Conservation (phyloP, 2,113 vertebrate genomes). For the Ranitomeya imitator region DNA sequence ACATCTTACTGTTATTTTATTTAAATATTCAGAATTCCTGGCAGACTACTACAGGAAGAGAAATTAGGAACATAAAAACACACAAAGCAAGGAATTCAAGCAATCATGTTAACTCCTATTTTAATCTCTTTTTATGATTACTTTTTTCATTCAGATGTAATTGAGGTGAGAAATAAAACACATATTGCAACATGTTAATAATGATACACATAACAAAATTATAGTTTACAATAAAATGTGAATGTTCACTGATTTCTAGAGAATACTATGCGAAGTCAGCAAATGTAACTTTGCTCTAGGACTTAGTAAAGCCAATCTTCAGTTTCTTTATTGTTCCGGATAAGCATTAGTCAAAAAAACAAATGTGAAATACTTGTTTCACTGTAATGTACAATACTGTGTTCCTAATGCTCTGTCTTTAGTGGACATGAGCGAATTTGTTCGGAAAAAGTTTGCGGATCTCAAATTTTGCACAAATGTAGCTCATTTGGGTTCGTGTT, state of each 20-base stretch:
- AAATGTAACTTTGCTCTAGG: neutral
- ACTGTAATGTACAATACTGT: neutral
- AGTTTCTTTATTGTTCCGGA: neutral
- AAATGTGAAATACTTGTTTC: neutral
- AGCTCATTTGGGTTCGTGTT: too few species aligned
- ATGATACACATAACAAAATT: neutral
- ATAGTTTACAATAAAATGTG: neutral
- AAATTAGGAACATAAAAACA: neutral
- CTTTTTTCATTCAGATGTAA: neutral
- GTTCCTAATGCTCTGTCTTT: neutral
- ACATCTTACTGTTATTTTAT: neutral
- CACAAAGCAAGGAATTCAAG: neutral
- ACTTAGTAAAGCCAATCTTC: neutral
- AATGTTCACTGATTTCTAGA: neutral
- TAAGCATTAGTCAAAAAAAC: neutral
- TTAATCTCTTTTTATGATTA: neutral
- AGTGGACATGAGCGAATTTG: too few species aligned
- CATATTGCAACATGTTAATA: neutral
- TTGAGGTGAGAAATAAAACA: neutral
- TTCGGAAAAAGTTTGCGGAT: too few species aligned
- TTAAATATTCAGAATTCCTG: neutral
- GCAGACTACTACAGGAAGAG: neutral
- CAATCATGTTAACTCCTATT: neutral
- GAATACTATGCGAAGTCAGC: neutral
- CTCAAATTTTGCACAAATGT: too few species aligned